Base-by-base conservation (phyloP, 2,113 vertebrate genomes). In the Zosterops lateralis region DNA sequence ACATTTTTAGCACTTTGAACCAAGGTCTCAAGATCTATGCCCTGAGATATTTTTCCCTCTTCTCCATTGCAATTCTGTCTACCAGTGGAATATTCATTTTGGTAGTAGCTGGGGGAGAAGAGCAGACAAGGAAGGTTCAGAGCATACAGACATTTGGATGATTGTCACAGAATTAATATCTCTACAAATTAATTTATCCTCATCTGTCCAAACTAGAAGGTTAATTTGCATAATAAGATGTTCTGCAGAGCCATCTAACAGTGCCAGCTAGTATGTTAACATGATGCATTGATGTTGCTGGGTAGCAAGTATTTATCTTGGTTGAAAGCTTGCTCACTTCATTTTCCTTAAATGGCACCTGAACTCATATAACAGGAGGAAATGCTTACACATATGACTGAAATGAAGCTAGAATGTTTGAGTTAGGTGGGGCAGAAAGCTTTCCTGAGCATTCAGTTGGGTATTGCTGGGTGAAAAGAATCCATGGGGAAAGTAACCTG, bases 341-440 rank as follows among this genome's bases (percentile, higher is more conserved):
- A 6, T 22, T 78, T 78, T 88, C 61, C 71, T 78, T 81, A 72
- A 78, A 83, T 72, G 34, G 31, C 51, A 68, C 38, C 78, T 58
- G 83, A 81, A 44, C 56, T 61, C 47, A 9, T 42, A 85, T 79
- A 95, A 77, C 78, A 51, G 68, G 78, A 96, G 95, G 95, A 97
- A 95, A 28, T 19, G 72, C 53, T 86, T 67, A 14, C 58, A 51
- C 0, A 0, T 72, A 25, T 56, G 70, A 53, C 53, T 51, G 84
- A 78, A 76, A 90, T 28, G 17, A 19, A 68, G 4, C 58, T 90
- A 58, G 64, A 84, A 31, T 45, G 38, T 84, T 84, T 86, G 84
- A 85, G 34, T 10, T 58, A 17, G 61, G 44, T 38, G 50, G 53
- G 34, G 76, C 50, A 76, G 36, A 77, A 87, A 72, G 24, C 26